These are phyloP conservation scores for Rattus norvegicus DNA, from an alignment of 2,113 vertebrate species.

Conservation along the genomic window DNA sequence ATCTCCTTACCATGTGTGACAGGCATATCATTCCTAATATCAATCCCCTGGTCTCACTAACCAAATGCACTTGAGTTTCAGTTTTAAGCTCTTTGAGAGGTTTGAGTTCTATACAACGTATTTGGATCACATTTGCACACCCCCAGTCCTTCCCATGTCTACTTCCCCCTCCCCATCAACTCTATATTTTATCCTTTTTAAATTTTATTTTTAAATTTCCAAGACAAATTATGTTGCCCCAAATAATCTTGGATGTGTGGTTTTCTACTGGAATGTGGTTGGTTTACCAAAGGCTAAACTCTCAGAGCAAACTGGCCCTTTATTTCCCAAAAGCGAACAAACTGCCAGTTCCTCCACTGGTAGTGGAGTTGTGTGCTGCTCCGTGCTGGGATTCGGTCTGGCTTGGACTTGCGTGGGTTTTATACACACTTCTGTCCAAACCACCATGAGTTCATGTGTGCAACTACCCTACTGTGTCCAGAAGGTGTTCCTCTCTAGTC, in stretches of 20 bases:
- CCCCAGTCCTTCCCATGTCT: background rate
- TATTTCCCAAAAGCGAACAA: background rate
- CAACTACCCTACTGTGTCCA: background rate
- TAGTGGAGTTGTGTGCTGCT: background rate
- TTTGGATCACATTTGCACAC: background rate
- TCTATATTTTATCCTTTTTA: background rate
- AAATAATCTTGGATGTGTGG: background rate
- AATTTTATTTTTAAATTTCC: background rate
- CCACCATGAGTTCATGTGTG: background rate
- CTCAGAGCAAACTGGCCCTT: background rate
- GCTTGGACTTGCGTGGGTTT: background rate
- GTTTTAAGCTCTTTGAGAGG: background rate
- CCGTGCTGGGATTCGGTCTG: background rate
- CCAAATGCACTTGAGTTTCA: background rate
- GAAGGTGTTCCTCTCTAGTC: background rate
- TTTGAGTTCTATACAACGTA: background rate
- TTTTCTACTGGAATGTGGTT: background rate
- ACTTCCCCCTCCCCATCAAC: background rate
- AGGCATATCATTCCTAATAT: background rate
- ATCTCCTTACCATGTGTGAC: background rate
- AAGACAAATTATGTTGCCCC: background rate
- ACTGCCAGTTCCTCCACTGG: background rate
- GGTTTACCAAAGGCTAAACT: background rate
- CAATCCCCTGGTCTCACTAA: background rate
- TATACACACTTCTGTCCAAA: background rate